Percentiles rank a stretch among this genome's conserved stretches.
Evolutionary conservation across 2,113 vertebrate genomes (phyloP).

Genomic region (Carassius auratus): DNA sequence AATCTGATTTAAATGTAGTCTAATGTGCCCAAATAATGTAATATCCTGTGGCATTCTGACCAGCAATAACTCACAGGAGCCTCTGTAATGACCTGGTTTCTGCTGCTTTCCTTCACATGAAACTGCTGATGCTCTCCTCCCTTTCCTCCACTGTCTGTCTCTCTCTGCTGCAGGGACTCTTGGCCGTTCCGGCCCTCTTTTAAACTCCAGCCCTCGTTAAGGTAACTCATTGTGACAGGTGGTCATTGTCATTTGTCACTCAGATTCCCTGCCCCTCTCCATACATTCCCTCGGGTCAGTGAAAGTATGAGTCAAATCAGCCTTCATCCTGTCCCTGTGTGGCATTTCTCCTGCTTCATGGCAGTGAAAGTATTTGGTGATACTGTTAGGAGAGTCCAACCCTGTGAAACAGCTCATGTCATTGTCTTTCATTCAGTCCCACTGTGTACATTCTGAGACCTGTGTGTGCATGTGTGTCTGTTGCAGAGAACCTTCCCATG

Average conservation of each 20-base stretch:
- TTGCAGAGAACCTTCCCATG: conserved; percentile 1
- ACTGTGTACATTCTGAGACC: not conserved
- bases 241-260: conserved; percentile 54
- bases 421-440: not conserved
- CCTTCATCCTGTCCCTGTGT: not conserved
- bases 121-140: not conserved
- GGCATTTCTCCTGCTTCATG: not conserved
- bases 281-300: conserved; percentile 39
- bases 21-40: not conserved
- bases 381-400: not conserved
- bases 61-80: not conserved
- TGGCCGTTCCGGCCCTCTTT: conserved; percentile 80
- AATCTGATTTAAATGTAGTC: not conserved
- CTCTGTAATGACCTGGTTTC: conserved; percentile 12
- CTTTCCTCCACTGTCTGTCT: conserved; percentile 21
- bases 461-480: not conserved
- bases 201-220: conserved; percentile 81
- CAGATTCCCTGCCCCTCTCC: conserved; percentile 42
- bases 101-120: not conserved
- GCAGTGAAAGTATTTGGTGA: not conserved
- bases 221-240: conserved; percentile 68
- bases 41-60: not conserved
- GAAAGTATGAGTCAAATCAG: conserved; percentile 10
- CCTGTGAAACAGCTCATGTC: conserved; percentile 13
- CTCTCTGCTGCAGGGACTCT: conserved; percentile 78